These are phyloP conservation scores for Portevinia maculata DNA, from an alignment of 2,888 invertebrate genomes.

Conservation along the genomic window DNA sequence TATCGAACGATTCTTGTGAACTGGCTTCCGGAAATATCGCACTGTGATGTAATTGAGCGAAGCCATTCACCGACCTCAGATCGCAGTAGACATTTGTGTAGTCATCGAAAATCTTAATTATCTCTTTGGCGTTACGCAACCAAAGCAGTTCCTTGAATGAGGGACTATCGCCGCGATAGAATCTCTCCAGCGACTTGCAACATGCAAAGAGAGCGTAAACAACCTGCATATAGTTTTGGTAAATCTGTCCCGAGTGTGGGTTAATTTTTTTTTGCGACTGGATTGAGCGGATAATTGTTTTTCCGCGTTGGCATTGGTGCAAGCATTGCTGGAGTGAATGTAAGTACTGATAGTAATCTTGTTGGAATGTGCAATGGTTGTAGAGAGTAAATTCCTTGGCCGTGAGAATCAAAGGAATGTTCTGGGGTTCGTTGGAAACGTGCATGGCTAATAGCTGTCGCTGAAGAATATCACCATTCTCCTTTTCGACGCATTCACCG, in stretches of 20 bases:
- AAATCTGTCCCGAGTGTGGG: conserved; percentile 78
- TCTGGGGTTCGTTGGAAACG: conserved; percentile 50
- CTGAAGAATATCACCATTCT: conserved; percentile 41
- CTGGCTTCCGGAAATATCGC: neutral
- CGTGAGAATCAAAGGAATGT: conserved; percentile 78
- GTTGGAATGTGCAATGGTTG: conserved; percentile 78
- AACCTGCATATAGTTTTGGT: conserved; percentile 87
- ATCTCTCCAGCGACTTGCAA: conserved; percentile 88
- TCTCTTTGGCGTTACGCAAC: conserved; percentile 88
- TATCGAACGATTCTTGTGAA: conserved; percentile 67
- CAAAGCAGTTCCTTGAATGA: conserved; percentile 87
- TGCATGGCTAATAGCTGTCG: conserved; percentile 65
- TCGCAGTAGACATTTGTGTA: conserved; percentile 89
- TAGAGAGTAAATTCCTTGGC: conserved; percentile 78
- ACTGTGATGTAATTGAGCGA: conserved; percentile 84
- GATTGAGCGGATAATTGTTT: conserved; percentile 57
- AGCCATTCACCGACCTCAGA: conserved; percentile 89
- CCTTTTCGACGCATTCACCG: conserved; percentile 48
- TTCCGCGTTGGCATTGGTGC: conserved; percentile 68
- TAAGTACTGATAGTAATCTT: conserved; percentile 77
- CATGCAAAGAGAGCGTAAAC: conserved; percentile 88
- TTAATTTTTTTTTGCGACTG: conserved; percentile 66
- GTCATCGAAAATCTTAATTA: conserved; percentile 87
- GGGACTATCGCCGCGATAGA: conserved; percentile 86
- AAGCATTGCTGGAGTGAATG: conserved; percentile 79